Conservation (phyloP, 1,140 invertebrate genomes). For the Caenorhabditis briggsae region DNA sequence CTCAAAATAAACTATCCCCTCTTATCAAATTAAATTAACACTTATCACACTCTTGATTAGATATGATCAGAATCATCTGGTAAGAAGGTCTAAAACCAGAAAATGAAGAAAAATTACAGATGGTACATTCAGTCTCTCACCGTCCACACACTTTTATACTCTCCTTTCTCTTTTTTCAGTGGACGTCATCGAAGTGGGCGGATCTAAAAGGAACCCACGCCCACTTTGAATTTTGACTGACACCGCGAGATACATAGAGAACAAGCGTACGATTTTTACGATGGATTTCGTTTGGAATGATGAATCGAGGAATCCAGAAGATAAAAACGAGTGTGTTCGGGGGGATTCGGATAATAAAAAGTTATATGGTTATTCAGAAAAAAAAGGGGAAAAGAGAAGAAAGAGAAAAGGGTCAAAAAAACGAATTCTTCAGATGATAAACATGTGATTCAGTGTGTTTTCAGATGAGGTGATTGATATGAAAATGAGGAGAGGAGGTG, state of each 20-base stretch:
- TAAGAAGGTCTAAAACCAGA: too few species aligned
- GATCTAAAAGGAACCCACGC: neutral
- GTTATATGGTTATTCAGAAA: conserved; percentile 31
- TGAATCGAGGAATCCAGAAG: neutral
- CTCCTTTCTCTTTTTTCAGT: neutral
- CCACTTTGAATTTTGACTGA: conserved; percentile 20
- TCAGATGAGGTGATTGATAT: neutral
- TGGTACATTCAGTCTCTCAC: neutral
- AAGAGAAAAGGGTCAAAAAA: conserved; percentile 18
- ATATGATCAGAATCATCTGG: too few species aligned
- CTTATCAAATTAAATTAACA: conserved; percentile 31
- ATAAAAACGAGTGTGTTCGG: neutral
- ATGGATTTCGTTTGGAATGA: neutral
- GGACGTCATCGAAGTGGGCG: conserved; percentile 18
- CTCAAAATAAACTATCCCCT: neutral
- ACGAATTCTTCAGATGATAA: conserved; percentile 1
- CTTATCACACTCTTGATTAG: neutral
- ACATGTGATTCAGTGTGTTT: conserved; percentile 18
- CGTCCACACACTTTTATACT: neutral
- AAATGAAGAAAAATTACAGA: too few species aligned
- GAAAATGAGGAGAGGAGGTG: neutral
- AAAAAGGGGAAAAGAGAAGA: neutral
- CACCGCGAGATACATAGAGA: neutral
- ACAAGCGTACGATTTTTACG: neutral
- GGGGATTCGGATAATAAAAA: conserved; percentile 33